Evolutionary conservation across 2,888 invertebrate genomes (phyloP), one percentile per base, ranked within the genome.

Genomic region (Troides aeacus): DNA sequence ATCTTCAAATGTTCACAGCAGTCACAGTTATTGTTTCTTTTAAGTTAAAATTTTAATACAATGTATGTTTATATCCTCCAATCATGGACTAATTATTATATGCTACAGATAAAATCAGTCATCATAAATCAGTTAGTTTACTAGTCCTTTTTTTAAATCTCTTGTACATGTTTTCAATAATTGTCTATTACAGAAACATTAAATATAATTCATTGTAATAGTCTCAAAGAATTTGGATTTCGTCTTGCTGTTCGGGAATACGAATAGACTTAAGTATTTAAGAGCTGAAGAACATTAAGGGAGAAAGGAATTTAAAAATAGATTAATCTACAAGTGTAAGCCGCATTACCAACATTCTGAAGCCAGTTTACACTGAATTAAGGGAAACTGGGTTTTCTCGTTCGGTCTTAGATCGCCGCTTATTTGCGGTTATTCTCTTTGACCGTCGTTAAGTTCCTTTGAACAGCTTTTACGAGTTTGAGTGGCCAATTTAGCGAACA

Each of bases 381-480:
- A 89, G 88, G 87, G 89, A 89, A 89, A 85, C 82, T 84, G 89
- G 88, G 88, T 89, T 91, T 89, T 87, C 90, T 86, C 84, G 84
- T 84, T 84, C 84, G 83, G 82, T 85, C 84, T 86, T 84, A 89
- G 88, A 92, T 91, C 87, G 89, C 86, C 85, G 89, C 90, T 92
- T 92, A 90, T 92, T 92, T 92, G 92, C 88, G 92, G 92, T 92
- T 91, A 92, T 91, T 89, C 92, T 89, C 91, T 92, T 92, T 92
- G 92, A 92, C 92, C 92, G 92, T 90, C 92, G 90, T 92, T 91
- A 91, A 89, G 89, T 88, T 92, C 87, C 89, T 87, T 87, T 84
- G 83, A 88, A 88, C 86, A 86, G 89, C 89, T 89, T 90, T 90
- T 89, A 90, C 88, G 89, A 89, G 89, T 91, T 92, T 83, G 87